Base-by-base conservation (phyloP, 2,797 vertebrate genomes). In the Margarornis squamiger region DNA sequence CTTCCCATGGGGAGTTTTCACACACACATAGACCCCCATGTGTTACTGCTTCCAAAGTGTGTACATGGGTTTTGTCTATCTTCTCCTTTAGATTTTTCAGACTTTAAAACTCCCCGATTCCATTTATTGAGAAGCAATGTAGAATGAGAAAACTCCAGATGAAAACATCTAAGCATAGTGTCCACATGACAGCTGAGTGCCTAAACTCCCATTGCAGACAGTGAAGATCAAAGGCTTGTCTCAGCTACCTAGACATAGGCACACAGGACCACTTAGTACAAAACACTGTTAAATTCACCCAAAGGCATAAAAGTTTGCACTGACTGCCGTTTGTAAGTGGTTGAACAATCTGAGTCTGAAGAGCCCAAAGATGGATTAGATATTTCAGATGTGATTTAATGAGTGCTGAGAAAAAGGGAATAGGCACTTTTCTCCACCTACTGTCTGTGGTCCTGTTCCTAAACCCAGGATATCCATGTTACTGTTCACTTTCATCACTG, bases 1-100 rank as follows among this genome's bases (percentile, higher is more conserved):
- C 5, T 86, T 61, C 34, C n/a, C 21, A 57, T 5, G 10, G 81
- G 22, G 41, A 75, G 15, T 78, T 86, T 54, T 45, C 29, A 59
- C 14, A 45, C 11, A 24, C 2, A 9, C 1, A 2, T 34, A 26
- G 3, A 9, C 5, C 4, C 6, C 22, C 5, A 27, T 12, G 3
- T 17, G 7, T 65, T 14, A 39, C n/a, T 73, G 3, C 8, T 58
- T 73, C 32, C 10, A 36, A 24, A 52, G 10, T 21, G 6, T 58
- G 29, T 66, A 66, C 3, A 5, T 17, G 3, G 12, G 1, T 16
- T 72, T 81, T 73, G 8, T 48, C 48, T 48, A 10, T 57, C 27
- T 63, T 66, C 30, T 34, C 12, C 7, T 85, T 61, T 41, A 52
- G 8, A 7, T 72, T 75, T 20, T 61, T 71, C 38, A 75, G 14